A percentile compares a stretch with the other conserved stretches of the same genome.
Evolutionary conservation across 2,797 vertebrate genomes (phyloP).

Genomic region (Cyprinodon diabolis): DNA sequence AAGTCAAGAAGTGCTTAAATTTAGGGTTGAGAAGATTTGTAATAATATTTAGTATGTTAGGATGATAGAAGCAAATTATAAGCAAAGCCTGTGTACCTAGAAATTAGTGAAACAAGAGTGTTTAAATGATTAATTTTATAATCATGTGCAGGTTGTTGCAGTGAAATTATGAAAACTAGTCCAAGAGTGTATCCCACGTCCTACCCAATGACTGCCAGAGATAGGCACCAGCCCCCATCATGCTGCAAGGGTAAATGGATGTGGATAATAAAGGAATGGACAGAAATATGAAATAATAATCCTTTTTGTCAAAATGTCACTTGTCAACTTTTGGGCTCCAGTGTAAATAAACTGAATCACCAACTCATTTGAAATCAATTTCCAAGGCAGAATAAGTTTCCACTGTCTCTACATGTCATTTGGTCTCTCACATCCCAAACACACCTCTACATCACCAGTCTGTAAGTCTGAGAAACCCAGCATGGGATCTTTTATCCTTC

Average conservation of each 20-base stretch:
- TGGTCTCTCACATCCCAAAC: conserved; percentile 13
- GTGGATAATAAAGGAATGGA: background rate
- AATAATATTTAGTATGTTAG: background rate
- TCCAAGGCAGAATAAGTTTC: background rate
- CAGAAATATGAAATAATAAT: background rate
- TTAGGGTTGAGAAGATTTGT: background rate
- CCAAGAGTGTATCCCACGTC: background rate
- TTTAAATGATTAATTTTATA: background rate
- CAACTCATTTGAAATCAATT: conserved; percentile 6
- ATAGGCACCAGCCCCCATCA: background rate
- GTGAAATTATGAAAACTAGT: too few species aligned
- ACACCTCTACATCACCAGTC: background rate
- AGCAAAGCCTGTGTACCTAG: background rate
- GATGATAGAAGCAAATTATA: background rate
- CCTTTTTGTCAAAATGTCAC: too few species aligned
- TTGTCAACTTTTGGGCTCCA: background rate
- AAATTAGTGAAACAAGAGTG: background rate
- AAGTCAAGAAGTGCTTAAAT: background rate
- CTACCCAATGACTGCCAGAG: background rate
- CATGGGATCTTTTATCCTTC: conserved; percentile 65
- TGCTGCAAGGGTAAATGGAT: background rate
- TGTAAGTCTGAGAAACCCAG: conserved; percentile 16
- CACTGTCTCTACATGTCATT: background rate
- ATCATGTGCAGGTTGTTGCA: background rate
- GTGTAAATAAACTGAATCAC: background rate